phyloP scores from a whole-genome alignment of 35 echinoderm and acorn worm genomes.

The Holothuria glaberrima region DNA sequence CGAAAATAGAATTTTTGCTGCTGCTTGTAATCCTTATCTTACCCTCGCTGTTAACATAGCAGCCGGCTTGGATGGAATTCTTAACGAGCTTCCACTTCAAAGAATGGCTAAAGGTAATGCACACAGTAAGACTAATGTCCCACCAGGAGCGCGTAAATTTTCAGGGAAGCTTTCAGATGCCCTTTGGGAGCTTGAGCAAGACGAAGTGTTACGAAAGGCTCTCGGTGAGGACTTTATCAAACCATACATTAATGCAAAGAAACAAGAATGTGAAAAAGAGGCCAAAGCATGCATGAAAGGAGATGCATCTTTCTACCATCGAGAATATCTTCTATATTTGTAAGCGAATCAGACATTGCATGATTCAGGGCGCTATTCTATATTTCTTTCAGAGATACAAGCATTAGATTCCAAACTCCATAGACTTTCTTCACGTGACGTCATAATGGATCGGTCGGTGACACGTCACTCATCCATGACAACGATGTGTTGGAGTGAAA shows the following conservation, averaged over 20 bases:
- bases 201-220: slow-evolving; percentile 33
- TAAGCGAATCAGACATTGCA: too few species aligned
- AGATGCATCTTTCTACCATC: slow-evolving; percentile 9
- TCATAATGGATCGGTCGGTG: too few species aligned
- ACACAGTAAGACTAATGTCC: not conserved
- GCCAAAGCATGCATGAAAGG: not conserved
- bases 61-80: slow-evolving; percentile 59
- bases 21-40: slow-evolving; percentile 51
- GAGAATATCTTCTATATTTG: slow-evolving; percentile 36
- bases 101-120: not conserved
- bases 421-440: too few species aligned
- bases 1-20: slow-evolving; percentile 51
- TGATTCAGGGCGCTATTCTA: too few species aligned
- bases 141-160: too few species aligned
- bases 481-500: too few species aligned
- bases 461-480: too few species aligned
- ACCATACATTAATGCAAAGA: slow-evolving; percentile 18
- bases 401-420: too few species aligned
- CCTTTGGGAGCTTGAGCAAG: slow-evolving; percentile 11
- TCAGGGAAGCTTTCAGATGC: slow-evolving; percentile 47
- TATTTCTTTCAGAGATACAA: too few species aligned
- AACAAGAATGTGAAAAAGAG: slow-evolving; percentile 29
- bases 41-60: too few species aligned
- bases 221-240: slow-evolving; percentile 62
- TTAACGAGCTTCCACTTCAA: slow-evolving; percentile 46